Evolutionary conservation across 2,888 invertebrate species (phyloP), one percentile per base, ranked within the genome.

Genomic region (Parnassius mnemosyne): DNA sequence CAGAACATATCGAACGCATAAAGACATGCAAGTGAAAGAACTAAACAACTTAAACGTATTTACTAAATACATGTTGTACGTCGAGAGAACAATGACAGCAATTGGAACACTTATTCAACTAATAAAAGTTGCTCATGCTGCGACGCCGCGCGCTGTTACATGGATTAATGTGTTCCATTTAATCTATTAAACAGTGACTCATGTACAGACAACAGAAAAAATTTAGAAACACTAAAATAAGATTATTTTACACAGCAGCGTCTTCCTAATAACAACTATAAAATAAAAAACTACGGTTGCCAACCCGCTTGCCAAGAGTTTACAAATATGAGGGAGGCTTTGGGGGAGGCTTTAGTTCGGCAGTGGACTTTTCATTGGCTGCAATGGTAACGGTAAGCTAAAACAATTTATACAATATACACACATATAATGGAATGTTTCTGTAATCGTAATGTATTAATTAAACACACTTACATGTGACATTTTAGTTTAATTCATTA

Each of bases 141-240:
- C 73, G 74, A 65, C 72, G 74, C 72, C 74, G 76, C 75, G 69
- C 69, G 71, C 72, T 72, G 71, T 73, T 74, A 74, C 66, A 72
- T 76, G 80, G 84, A 87, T 87, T 88, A 87, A 88, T 87, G 81
- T 74, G 83, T 77, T 79, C 85, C 85, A 87, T 87, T 88, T 86
- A 87, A 84, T 81, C 82, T 85, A 87, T 87, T 84, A 82, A 84
- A 76, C 78, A 78, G 75, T 83, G 82, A 83, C 78, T 84, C 83
- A 81, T 65, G 68, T 68, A 74, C 67, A 60, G 70, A 68, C 71
- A 65, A 66, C 71, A 70, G 46, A 25, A 46, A 53, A 46, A 34
- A 9, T 46, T 12, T 51, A 57, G 50, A 34, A 16, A 49, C 20
- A 57, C 47, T 11, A 43, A 34, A 34, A 7, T 5, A 34, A 34